Conservation (phyloP, 23 tunicate genomes). For the Phallusia fumigata region DNA sequence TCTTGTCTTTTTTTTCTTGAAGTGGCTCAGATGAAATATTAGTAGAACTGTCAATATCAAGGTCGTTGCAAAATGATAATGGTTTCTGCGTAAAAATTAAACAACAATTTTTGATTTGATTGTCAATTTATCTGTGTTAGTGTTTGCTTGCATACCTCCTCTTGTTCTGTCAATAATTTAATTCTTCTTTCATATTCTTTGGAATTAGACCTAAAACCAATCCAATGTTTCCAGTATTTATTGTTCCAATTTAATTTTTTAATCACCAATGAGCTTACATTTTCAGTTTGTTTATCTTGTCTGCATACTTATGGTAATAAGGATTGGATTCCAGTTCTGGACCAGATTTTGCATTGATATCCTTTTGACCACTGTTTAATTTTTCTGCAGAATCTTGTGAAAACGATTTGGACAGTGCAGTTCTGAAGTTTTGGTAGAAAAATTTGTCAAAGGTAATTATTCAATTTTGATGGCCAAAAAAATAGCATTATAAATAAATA, state of each 20-base stretch:
- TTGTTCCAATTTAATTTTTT: not conserved
- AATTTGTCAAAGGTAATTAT: not conserved
- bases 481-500: not conserved
- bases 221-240: not conserved
- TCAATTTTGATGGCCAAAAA: not conserved
- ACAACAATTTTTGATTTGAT: too few relatives aligned
- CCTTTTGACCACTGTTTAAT: not conserved
- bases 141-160: not conserved
- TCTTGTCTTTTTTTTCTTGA: too few relatives aligned
- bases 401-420: not conserved
- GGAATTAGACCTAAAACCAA: constrained; percentile 39
- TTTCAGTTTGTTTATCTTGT: constrained; percentile 62
- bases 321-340: constrained; percentile 59
- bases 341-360: not conserved
- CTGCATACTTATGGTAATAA: constrained; percentile 73
- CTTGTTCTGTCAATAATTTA: constrained; percentile 17
- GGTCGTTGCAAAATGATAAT: not conserved
- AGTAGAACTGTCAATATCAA: too few relatives aligned
- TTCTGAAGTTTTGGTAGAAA: not conserved
- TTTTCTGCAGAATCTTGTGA: not conserved
- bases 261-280: constrained; percentile 24
- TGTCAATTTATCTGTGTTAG: too few relatives aligned
- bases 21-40: too few relatives aligned
- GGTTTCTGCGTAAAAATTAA: not conserved
- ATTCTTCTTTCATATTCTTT: constrained; percentile 53